Percentiles rank a stretch among this genome's conserved stretches.
Conservation (phyloP, 2,888 invertebrate genomes). For the Abrostola tripartita region DNA sequence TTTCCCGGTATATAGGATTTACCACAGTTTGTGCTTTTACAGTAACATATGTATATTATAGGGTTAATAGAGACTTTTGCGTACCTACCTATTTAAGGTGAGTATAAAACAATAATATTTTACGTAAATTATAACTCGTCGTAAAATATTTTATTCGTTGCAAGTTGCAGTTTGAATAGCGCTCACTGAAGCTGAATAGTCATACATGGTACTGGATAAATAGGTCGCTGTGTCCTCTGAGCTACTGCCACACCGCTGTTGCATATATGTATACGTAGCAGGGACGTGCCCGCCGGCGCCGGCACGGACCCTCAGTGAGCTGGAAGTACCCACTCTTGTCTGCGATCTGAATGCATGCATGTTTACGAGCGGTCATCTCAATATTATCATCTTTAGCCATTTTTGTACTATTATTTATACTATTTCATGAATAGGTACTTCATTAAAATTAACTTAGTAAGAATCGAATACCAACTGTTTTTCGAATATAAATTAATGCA, state of each 20-base stretch:
- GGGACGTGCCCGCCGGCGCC: background rate
- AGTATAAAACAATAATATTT: background rate
- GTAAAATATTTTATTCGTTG: slow-evolving; percentile 9
- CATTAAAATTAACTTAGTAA: slow-evolving; percentile 1
- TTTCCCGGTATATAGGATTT: no score
- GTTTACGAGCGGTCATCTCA: no score
- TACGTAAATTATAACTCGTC: background rate
- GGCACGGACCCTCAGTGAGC: background rate
- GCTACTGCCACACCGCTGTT: background rate
- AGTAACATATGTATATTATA: no score
- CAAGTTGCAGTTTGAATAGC: slow-evolving; percentile 22
- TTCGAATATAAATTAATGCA: slow-evolving; percentile 37
- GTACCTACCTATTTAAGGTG: background rate
- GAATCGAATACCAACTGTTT: slow-evolving; percentile 13
- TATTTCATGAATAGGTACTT: background rate
- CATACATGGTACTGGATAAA: slow-evolving; percentile 16
- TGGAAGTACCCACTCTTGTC: background rate
- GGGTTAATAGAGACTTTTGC: no score
- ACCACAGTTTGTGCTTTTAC: no score
- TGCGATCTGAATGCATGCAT: background rate
- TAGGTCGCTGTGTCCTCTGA: slow-evolving; percentile 24
- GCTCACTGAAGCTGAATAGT: slow-evolving; percentile 4
- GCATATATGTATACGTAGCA: background rate
- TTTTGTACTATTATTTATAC: slow-evolving; percentile 12
- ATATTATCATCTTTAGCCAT: no score